Percentiles rank a stretch among this genome's conserved stretches.
phyloP scores from a whole-genome alignment of 2,888 invertebrate species.

The Neelides folsomi region DNA sequence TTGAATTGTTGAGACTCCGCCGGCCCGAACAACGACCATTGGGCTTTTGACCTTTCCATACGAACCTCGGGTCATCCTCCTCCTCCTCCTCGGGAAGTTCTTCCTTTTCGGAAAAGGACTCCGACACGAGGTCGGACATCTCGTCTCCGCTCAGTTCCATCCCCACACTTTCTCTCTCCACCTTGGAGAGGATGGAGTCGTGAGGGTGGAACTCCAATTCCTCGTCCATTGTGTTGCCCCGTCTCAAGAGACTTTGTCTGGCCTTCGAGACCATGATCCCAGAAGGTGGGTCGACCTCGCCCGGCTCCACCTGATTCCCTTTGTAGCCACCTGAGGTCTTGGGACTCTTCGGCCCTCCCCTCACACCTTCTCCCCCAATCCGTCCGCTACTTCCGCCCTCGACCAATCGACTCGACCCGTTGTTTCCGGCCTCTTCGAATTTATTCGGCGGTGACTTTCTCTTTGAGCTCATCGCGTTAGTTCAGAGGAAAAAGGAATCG shows the following conservation, averaged over 20 bases:
- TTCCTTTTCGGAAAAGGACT: too few relatives aligned
- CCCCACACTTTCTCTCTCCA: too few relatives aligned
- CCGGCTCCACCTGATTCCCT: constrained; percentile 1
- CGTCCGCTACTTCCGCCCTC: too few relatives aligned
- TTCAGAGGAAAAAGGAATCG: not conserved
- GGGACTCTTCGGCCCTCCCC: not conserved
- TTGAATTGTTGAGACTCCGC: constrained; percentile 8
- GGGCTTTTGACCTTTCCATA: not conserved
- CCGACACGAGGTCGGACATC: constrained; percentile 25
- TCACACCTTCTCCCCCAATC: not conserved
- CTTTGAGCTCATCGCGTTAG: constrained; percentile 29
- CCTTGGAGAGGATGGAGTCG: not conserved
- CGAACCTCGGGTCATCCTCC: constrained; percentile 2
- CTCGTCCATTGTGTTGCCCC: not conserved
- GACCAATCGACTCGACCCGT: too few relatives aligned
- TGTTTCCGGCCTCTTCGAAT: constrained; percentile 20
- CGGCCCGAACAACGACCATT: constrained; percentile 4
- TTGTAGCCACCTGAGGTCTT: too few relatives aligned
- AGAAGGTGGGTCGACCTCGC: not conserved
- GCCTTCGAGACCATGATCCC: not conserved
- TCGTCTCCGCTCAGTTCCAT: constrained; percentile 28
- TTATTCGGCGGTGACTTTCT: constrained; percentile 33
- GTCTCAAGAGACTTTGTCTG: not conserved
- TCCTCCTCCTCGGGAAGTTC: constrained; percentile 9
- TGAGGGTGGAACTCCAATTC: not conserved